Evolutionary conservation across 2,888 invertebrate species (phyloP).

Genomic region (Leptinotarsa haldemani): DNA sequence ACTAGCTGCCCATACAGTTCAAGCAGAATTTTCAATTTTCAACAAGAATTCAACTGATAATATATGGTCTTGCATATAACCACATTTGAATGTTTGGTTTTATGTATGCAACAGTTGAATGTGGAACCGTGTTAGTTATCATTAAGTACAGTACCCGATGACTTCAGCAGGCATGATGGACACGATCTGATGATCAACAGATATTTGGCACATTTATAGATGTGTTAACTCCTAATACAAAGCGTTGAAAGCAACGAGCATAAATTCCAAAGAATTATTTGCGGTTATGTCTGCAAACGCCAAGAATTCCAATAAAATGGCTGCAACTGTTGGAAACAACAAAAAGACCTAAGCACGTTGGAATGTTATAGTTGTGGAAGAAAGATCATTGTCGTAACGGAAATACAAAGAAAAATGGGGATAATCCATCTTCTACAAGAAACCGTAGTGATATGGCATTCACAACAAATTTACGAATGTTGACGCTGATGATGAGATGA

Average conservation of each 20-base stretch:
- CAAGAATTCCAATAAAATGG: background rate
- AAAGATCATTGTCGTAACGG: background rate
- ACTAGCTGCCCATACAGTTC: background rate
- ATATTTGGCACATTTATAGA: constrained; percentile 2
- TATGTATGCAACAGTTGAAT: background rate
- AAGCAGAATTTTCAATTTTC: background rate
- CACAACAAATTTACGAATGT: background rate
- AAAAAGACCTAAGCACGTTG: background rate
- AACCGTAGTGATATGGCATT: background rate
- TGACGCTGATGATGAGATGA: background rate
- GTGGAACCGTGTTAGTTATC: background rate
- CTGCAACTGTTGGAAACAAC: background rate
- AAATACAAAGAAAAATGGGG: background rate
- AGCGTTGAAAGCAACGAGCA: background rate
- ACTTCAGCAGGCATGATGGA: constrained; percentile 10
- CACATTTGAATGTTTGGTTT: background rate
- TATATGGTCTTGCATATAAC: background rate
- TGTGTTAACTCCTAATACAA: background rate
- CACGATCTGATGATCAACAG: constrained; percentile 12
- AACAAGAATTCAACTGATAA: background rate
- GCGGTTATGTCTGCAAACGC: constrained; percentile 10
- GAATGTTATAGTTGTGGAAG: background rate
- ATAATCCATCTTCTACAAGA: background rate
- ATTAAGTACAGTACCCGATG: constrained; percentile 2
- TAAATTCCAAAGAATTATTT: background rate